phyloP scores from a whole-genome alignment of 2,113 vertebrate species.

The Mystacornis crossleyi region DNA sequence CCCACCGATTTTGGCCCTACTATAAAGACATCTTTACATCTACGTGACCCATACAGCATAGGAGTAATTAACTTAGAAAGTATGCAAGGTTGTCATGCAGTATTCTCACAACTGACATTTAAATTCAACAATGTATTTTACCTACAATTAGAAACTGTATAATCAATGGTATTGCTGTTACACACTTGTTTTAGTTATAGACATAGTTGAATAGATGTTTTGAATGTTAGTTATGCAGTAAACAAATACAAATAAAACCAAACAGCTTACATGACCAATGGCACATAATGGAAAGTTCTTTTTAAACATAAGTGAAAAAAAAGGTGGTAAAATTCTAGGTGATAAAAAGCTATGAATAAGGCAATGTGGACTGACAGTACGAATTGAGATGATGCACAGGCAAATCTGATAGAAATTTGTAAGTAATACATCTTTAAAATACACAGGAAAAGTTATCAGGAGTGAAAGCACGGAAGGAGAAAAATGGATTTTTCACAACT shows the following conservation, averaged over 20 bases:
- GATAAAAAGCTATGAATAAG: neutral
- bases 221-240: neutral
- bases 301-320: neutral
- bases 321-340: neutral
- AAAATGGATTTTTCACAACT: neutral
- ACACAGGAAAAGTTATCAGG: neutral
- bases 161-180: neutral
- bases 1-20: neutral
- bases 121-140: neutral
- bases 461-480: neutral
- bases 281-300: neutral
- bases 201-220: neutral
- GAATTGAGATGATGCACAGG: neutral
- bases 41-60: neutral
- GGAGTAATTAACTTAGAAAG: neutral
- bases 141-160: neutral
- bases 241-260: neutral
- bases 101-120: neutral
- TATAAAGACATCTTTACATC: neutral
- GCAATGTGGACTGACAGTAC: neutral
- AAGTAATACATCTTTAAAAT: neutral
- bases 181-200: neutral
- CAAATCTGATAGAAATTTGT: neutral
- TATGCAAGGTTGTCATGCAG: neutral
- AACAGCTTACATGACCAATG: neutral